These are phyloP conservation scores for Tragelaphus buxtoni DNA, from an alignment of 2,113 vertebrate genomes.

Conservation along the genomic window DNA sequence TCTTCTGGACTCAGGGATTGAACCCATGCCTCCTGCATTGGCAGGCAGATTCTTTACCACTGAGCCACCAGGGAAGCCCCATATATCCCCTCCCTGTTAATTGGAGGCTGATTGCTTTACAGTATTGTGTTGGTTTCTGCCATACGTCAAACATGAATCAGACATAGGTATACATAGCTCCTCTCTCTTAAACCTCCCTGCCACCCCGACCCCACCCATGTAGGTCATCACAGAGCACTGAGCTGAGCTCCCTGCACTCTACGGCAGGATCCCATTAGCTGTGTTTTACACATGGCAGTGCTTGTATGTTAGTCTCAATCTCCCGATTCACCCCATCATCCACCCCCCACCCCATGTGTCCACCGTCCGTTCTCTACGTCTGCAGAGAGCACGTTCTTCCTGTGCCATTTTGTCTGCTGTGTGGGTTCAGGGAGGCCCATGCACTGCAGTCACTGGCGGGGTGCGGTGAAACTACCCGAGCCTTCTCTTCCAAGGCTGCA, in stretches of 20 bases:
- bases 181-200: neutral
- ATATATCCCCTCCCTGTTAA: neutral
- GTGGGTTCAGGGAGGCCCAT: neutral
- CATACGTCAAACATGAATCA: neutral
- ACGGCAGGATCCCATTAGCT: neutral
- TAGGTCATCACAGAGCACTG: neutral
- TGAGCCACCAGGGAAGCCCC: neutral
- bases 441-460: accelerated
- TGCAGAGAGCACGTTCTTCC: neutral
- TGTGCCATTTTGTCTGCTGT: neutral
- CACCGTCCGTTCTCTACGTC: neutral
- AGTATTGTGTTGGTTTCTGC: neutral
- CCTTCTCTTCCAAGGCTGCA: neutral
- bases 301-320: neutral
- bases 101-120: neutral
- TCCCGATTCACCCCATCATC: neutral
- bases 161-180: neutral
- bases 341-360: neutral
- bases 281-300: neutral
- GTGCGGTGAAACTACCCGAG: neutral
- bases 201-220: neutral
- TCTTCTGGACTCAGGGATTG: neutral
- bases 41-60: neutral
- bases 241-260: neutral
- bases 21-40: neutral